Evolutionary conservation across 2,888 invertebrate genomes (phyloP).

Genomic region (Hypolimnas misippus): DNA sequence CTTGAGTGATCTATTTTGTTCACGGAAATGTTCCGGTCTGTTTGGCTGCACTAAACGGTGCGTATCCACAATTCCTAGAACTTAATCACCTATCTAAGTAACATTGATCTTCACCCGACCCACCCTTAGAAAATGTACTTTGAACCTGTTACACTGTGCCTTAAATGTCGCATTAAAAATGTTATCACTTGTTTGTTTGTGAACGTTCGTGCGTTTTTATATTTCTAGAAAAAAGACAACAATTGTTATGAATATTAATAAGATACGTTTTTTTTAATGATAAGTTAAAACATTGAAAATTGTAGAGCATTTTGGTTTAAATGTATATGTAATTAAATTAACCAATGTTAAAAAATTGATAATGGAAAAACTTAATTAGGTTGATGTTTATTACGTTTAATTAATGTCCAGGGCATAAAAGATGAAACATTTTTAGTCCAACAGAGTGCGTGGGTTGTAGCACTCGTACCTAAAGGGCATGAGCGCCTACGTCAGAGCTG

Average conservation of each 20-base stretch:
- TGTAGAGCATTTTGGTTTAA: not conserved
- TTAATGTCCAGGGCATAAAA: constrained; percentile 17
- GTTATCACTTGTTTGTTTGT: constrained; percentile 67
- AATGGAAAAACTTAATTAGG: not conserved
- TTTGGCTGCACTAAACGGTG: constrained; percentile 73
- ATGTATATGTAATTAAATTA: not conserved
- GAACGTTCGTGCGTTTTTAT: constrained; percentile 17
- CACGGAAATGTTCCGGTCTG: constrained; percentile 65
- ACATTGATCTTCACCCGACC: not conserved
- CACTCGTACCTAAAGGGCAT: constrained; percentile 63
- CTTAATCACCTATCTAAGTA: not conserved
- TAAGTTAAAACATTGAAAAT: not conserved
- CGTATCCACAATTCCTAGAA: constrained; percentile 46
- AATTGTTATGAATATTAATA: not conserved
- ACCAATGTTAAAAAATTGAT: not conserved
- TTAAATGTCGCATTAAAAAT: constrained; percentile 49
- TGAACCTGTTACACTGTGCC: constrained; percentile 63
- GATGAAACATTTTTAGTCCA: constrained; percentile 36
- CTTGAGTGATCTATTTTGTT: constrained; percentile 60
- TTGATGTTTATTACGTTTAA: not conserved
- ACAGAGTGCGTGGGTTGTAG: constrained; percentile 58
- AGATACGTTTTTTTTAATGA: not conserved
- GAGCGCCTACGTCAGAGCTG: constrained; percentile 68
- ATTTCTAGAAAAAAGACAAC: not conserved
- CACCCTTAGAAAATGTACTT: constrained; percentile 12